A percentile compares a stretch with the other conserved stretches of the same genome.
Conservation (phyloP, 1,140 invertebrate species). For the Drosophila biarmipes region DNA sequence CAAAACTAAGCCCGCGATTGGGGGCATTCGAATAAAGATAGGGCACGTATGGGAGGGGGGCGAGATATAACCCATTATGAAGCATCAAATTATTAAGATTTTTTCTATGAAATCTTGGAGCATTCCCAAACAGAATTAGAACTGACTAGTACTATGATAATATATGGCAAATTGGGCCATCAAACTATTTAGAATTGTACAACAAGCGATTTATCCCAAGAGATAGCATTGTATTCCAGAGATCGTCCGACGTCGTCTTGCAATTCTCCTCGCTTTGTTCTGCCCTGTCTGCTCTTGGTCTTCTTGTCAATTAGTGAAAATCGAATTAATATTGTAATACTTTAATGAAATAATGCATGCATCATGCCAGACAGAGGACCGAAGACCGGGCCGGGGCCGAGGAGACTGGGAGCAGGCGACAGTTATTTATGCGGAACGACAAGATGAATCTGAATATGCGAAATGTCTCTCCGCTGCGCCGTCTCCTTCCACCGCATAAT, state of each 20-base stretch:
- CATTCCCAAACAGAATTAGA: too few species aligned
- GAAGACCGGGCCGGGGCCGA: constrained; percentile 2
- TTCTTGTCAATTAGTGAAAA: constrained; percentile 75
- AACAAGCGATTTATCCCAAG: background rate
- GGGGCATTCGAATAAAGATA: background rate
- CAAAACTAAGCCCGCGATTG: constrained; percentile 26
- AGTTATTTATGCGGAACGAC: constrained; percentile 78
- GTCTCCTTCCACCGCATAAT: constrained; percentile 14
- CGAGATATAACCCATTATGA: too few species aligned
- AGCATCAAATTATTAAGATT: too few species aligned
- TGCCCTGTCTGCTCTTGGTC: constrained; percentile 22
- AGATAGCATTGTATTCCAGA: too few species aligned
- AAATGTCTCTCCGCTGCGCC: constrained; percentile 19
- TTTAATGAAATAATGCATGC: constrained; percentile 81
- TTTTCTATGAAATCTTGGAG: too few species aligned
- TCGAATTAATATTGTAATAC: constrained; percentile 82
- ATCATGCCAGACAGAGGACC: constrained; percentile 24
- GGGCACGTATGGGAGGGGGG: too few species aligned
- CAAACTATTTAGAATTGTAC: too few species aligned
- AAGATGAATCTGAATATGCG: constrained; percentile 72
- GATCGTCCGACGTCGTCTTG: too few species aligned
- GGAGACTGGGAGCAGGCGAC: constrained; percentile 45
- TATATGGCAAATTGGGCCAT: too few species aligned
- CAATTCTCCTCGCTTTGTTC: background rate
- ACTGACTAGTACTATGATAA: too few species aligned